Conservation (phyloP, 2,113 vertebrate genomes). For the Pachyramphus minor region DNA sequence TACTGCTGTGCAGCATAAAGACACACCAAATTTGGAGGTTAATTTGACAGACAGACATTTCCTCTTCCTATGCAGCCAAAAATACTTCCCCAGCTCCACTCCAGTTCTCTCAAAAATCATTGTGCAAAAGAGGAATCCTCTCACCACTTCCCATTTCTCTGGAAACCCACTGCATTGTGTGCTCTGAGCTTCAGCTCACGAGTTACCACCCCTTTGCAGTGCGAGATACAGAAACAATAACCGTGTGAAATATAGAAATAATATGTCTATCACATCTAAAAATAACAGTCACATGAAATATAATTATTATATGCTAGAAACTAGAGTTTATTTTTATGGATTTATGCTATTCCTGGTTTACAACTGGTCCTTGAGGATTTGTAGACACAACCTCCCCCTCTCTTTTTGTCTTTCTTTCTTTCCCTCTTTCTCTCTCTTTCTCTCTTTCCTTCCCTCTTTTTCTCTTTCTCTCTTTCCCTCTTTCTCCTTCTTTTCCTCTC, state of each 20-base stretch:
- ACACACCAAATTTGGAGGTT: not conserved
- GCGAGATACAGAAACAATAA: not conserved
- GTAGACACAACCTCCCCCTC: not conserved
- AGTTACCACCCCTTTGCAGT: rapidly evolving
- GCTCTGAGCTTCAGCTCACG: not conserved
- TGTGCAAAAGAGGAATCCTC: rapidly evolving
- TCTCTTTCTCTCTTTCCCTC: not conserved
- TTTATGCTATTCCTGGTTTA: rapidly evolving
- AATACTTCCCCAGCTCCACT: not conserved
- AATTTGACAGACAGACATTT: not conserved
- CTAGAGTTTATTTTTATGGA: rapidly evolving
- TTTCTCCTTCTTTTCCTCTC: no score
- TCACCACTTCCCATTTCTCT: not conserved
- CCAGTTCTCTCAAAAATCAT: rapidly evolving
- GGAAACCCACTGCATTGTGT: rapidly evolving
- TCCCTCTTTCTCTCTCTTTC: rapidly evolving
- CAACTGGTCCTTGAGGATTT: rapidly evolving
- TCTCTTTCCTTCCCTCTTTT: not conserved
- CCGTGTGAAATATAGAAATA: rapidly evolving
- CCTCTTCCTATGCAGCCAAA: not conserved
- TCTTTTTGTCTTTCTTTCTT: not conserved
- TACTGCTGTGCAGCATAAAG: not conserved
- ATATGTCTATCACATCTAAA: rapidly evolving
- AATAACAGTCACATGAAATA: not conserved
- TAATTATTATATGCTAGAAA: rapidly evolving